Percentiles rank a stretch among this genome's conserved stretches.
Conservation (phyloP, 2,113 vertebrate species). For the Lepidothrix coronata region DNA sequence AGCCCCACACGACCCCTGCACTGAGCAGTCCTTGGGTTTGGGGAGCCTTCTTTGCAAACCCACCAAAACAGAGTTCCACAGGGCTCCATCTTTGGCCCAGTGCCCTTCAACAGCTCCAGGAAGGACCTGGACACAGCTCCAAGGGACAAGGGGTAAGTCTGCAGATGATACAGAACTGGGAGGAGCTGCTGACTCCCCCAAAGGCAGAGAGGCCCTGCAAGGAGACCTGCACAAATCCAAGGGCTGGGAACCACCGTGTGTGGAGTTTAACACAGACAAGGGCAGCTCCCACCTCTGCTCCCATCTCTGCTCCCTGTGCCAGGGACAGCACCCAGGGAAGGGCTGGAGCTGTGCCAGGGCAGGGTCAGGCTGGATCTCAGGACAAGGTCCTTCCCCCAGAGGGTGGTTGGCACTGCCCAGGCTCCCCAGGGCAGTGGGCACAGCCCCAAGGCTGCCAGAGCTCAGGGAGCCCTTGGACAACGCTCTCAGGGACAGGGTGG, state of each 20-base stretch:
- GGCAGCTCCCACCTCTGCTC: background rate
- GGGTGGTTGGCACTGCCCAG: background rate
- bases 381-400: background rate
- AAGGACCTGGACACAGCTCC: background rate
- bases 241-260: background rate
- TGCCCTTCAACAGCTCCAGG: background rate
- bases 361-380: background rate
- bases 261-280: background rate
- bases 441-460: background rate
- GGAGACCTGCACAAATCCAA: fast-evolving
- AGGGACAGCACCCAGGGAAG: background rate
- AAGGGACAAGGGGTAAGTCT: background rate
- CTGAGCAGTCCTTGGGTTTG: fast-evolving
- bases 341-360: background rate
- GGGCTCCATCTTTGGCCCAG: background rate
- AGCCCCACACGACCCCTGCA: background rate
- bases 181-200: background rate
- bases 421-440: background rate
- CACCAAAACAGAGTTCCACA: background rate
- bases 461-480: background rate
- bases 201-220: background rate
- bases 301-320: background rate
- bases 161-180: background rate
- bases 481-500: background rate
- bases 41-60: background rate